phyloP scores from a whole-genome alignment of 2,888 invertebrate species.

The Villa cingulata region DNA sequence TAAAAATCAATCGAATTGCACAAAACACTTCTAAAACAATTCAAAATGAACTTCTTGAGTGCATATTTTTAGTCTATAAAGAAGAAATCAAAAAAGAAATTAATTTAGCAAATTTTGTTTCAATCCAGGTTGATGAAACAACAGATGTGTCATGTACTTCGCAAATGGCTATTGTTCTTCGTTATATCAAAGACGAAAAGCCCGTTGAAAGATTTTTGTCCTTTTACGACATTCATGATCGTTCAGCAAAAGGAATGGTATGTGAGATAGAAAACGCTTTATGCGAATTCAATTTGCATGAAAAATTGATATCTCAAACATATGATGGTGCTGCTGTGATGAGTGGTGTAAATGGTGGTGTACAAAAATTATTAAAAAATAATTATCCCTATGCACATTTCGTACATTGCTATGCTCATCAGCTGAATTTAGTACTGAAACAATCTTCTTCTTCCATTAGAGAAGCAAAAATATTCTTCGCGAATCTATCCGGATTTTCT shows the following conservation, averaged over 20 bases:
- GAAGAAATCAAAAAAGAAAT: background rate
- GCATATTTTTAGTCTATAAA: background rate
- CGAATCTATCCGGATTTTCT: background rate
- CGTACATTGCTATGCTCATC: slow-evolving; percentile 4
- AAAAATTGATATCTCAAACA: slow-evolving; percentile 1
- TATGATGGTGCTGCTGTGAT: slow-evolving; percentile 3
- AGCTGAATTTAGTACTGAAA: slow-evolving; percentile 2
- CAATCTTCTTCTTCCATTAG: background rate
- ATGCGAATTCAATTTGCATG: background rate
- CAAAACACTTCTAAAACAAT: too few species aligned
- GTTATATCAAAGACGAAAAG: background rate
- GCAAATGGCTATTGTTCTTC: background rate
- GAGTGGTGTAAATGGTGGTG: slow-evolving; percentile 1
- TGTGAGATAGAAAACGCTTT: background rate
- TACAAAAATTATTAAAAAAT: slow-evolving; percentile 1
- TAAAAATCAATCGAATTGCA: too few species aligned
- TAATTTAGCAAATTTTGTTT: background rate
- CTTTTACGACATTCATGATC: background rate
- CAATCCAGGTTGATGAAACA: background rate
- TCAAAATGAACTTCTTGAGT: slow-evolving; percentile 1
- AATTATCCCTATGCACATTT: slow-evolving; percentile 1
- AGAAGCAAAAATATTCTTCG: background rate
- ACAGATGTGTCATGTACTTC: background rate
- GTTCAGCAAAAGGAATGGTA: background rate
- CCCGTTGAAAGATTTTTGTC: background rate